Percentiles rank a stretch among this genome's conserved stretches.
Evolutionary conservation across 2,113 vertebrate genomes (phyloP).

Genomic region (Cephalopholis sonnerati): DNA sequence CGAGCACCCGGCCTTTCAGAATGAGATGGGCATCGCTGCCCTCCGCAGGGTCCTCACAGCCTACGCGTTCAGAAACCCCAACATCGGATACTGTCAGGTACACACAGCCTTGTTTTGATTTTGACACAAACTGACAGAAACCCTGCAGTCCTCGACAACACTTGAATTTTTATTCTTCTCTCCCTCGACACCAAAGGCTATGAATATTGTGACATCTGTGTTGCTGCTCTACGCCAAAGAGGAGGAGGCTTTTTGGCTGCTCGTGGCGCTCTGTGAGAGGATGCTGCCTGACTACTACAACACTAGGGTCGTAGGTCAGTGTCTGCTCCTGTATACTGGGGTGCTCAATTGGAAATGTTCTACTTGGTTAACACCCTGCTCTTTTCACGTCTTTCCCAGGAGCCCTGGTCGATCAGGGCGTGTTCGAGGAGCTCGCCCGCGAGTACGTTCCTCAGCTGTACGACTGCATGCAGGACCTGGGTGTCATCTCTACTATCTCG

Average conservation of each 20-base stretch:
- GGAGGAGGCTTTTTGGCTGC: slow-evolving; percentile 98
- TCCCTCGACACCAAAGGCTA: slow-evolving; percentile 85
- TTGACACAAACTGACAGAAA: background rate
- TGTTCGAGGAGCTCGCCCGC: slow-evolving; percentile 95
- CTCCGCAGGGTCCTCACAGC: slow-evolving; percentile 95
- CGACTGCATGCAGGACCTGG: slow-evolving; percentile 99
- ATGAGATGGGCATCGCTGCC: slow-evolving; percentile 98
- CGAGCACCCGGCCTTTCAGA: slow-evolving; percentile 98
- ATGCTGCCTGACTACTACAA: slow-evolving; percentile 99
- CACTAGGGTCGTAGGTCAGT: slow-evolving; percentile 97
- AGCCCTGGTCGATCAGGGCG: slow-evolving; percentile 97
- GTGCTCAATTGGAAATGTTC: background rate
- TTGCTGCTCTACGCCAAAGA: slow-evolving; percentile 97
- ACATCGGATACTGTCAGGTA: slow-evolving; percentile 99
- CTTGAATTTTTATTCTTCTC: background rate
- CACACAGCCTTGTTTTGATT: background rate
- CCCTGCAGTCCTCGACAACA: background rate
- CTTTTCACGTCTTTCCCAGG: slow-evolving; percentile 80
- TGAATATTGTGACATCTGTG: slow-evolving; percentile 99
- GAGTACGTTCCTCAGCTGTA: slow-evolving; percentile 97
- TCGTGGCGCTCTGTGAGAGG: slow-evolving; percentile 96
- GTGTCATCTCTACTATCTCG: slow-evolving; percentile 98
- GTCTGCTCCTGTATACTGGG: background rate
- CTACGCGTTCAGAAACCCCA: slow-evolving; percentile 97
- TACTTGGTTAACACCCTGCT: background rate